phyloP scores from a whole-genome alignment of 2,888 invertebrate genomes.

The Ophion obscuratus region DNA sequence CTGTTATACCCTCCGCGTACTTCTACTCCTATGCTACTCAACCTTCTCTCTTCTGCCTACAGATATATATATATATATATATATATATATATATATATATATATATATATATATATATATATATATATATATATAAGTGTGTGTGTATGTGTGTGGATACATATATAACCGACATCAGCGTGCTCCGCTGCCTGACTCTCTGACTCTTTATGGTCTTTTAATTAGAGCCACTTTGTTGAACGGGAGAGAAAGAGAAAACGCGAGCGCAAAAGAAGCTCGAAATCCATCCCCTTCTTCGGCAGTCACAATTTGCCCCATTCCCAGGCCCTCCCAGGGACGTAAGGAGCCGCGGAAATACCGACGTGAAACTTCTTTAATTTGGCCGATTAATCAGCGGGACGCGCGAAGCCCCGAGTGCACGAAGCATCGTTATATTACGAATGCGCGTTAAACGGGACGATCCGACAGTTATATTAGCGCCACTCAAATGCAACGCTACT shows the following conservation, averaged over 20 bases:
- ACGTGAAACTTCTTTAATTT: conserved; percentile 79
- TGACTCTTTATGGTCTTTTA: conserved; percentile 80
- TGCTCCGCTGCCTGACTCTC: conserved; percentile 69
- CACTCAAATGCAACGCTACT: conserved; percentile 31
- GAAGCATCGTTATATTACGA: conserved; percentile 45
- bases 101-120: conserved; percentile 11
- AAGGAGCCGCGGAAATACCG: conserved; percentile 71
- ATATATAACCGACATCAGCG: conserved; percentile 44
- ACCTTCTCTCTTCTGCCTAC: conserved; percentile 48
- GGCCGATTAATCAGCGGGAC: conserved; percentile 75
- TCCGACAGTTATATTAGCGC: conserved; percentile 40
- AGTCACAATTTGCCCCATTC: conserved; percentile 57
- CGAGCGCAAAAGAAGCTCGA: conserved; percentile 64
- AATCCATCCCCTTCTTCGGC: conserved; percentile 37
- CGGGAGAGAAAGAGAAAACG: conserved; percentile 67
- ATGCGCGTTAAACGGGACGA: conserved; percentile 39
- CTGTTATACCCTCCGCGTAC: conserved; percentile 71
- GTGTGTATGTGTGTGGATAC: neutral
- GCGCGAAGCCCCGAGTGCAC: conserved; percentile 48
- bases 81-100: conserved; percentile 11
- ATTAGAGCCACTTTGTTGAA: conserved; percentile 80
- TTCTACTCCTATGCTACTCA: conserved; percentile 53
- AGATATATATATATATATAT: conserved; percentile 8
- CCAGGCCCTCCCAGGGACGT: conserved; percentile 34
- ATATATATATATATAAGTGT: conserved; percentile 5